phyloP scores from a whole-genome alignment of 2,113 vertebrate genomes.

The Ibidorhyncha struthersii region DNA sequence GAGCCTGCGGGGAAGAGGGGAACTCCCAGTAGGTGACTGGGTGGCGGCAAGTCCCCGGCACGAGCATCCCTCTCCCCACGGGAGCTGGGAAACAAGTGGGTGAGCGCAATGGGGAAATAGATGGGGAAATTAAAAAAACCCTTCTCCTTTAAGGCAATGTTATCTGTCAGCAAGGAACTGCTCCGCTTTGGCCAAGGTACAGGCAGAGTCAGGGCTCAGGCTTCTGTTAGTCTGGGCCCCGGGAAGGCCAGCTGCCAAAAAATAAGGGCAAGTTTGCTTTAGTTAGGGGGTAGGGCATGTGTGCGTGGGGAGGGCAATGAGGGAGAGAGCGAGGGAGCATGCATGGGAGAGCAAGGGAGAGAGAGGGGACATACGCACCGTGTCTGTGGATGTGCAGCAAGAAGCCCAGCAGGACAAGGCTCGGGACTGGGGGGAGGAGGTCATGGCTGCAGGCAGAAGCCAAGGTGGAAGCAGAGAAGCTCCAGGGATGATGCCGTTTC shows the following conservation, averaged over 20 bases:
- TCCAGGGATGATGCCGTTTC: background rate
- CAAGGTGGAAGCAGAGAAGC: background rate
- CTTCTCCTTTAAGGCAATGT: constrained; percentile 53
- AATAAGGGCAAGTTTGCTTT: constrained; percentile 1
- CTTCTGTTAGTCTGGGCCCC: constrained; percentile 44
- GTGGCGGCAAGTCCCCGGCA: background rate
- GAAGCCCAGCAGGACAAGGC: background rate
- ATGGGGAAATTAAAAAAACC: background rate
- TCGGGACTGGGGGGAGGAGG: background rate
- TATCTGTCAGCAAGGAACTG: background rate
- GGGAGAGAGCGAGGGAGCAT: background rate
- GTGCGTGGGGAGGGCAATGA: background rate
- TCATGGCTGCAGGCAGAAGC: background rate
- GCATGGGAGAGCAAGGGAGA: background rate
- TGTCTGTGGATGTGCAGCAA: background rate
- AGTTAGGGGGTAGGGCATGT: background rate
- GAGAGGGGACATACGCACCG: too few relatives aligned
- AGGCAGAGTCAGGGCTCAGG: constrained; percentile 4
- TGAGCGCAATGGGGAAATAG: background rate
- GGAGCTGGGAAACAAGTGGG: background rate
- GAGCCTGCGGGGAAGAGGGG: background rate
- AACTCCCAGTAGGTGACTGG: background rate
- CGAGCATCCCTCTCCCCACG: accelerated
- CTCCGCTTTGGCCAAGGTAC: background rate
- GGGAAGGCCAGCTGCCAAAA: constrained; percentile 40